phyloP scores from a whole-genome alignment of 2,888 invertebrate species.

The Papilio protenor region DNA sequence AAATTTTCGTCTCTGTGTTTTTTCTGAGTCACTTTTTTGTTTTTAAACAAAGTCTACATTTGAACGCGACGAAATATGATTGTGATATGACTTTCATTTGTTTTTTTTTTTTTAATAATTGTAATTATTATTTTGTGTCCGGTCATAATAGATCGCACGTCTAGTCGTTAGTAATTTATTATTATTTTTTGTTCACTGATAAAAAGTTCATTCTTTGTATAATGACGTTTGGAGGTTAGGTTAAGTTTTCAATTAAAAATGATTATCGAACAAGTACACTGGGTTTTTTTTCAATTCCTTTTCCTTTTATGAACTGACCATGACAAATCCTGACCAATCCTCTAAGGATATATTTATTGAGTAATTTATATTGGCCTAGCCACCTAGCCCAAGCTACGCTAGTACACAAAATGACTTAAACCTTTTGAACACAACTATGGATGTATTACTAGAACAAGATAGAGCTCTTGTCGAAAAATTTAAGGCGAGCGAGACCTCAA shows the following conservation, averaged over 20 bases:
- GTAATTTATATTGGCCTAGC: too few species aligned
- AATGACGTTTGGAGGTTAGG: slow-evolving; percentile 71
- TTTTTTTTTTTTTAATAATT: slow-evolving; percentile 37
- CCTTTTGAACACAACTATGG: too few species aligned
- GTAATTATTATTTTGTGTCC: slow-evolving; percentile 55
- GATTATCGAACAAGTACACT: slow-evolving; percentile 62
- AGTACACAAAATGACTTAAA: too few species aligned
- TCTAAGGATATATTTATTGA: too few species aligned
- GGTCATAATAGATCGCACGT: slow-evolving; percentile 70
- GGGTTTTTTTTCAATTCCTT: slow-evolving; percentile 49
- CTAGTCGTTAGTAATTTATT: slow-evolving; percentile 82
- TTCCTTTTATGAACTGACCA: background rate
- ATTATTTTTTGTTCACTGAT: slow-evolving; percentile 60
- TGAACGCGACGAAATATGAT: slow-evolving; percentile 18
- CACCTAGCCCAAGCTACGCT: too few species aligned
- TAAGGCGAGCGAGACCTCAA: too few species aligned
- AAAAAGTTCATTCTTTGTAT: slow-evolving; percentile 61
- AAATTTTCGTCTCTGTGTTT: background rate
- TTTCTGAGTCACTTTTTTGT: background rate
- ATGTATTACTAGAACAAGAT: too few species aligned
- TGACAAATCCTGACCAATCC: too few species aligned
- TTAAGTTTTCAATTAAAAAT: slow-evolving; percentile 81
- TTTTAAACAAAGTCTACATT: slow-evolving; percentile 2
- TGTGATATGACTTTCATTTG: slow-evolving; percentile 40
- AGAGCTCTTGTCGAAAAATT: too few species aligned